A percentile compares a stretch with the other conserved stretches of the same genome.
Conservation (phyloP, 2,888 invertebrate genomes). For the Synanthedon myopaeformis region DNA sequence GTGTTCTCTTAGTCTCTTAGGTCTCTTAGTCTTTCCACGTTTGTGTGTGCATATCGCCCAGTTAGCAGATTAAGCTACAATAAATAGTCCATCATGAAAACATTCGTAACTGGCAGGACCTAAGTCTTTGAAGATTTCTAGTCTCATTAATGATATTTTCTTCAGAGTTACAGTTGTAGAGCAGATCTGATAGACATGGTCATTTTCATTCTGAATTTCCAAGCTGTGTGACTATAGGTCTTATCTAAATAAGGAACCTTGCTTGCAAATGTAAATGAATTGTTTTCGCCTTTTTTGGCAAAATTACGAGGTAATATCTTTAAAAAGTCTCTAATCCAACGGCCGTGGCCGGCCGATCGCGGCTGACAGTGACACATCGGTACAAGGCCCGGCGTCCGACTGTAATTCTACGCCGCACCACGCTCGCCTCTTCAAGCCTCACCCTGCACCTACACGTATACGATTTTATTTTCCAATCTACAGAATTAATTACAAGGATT, state of each 20-base stretch:
- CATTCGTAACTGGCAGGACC: too few species aligned
- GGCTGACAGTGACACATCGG: slow-evolving; percentile 70
- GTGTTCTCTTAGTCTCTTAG: too few species aligned
- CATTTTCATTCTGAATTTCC: too few species aligned
- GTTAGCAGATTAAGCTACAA: too few species aligned
- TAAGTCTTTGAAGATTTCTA: too few species aligned
- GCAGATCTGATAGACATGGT: too few species aligned
- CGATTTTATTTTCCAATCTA: slow-evolving; percentile 46
- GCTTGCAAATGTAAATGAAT: slow-evolving; percentile 7
- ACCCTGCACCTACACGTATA: slow-evolving; percentile 18
- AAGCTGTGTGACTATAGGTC: neutral
- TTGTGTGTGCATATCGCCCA: too few species aligned
- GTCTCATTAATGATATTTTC: too few species aligned
- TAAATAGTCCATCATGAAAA: too few species aligned
- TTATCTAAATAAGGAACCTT: slow-evolving; percentile 2
- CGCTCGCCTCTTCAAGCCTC: slow-evolving; percentile 9
- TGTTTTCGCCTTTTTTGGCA: slow-evolving; percentile 13
- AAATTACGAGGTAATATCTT: slow-evolving; percentile 47
- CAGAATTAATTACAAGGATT: slow-evolving; percentile 15
- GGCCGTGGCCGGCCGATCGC: slow-evolving; percentile 40
- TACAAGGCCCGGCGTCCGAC: slow-evolving; percentile 62
- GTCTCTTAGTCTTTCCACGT: too few species aligned
- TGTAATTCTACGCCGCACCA: slow-evolving; percentile 60
- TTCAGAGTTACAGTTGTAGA: too few species aligned
- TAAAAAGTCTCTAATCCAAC: slow-evolving; percentile 58